phyloP scores from a whole-genome alignment of 2,797 vertebrate species.

The Acanthurus lineatus region DNA sequence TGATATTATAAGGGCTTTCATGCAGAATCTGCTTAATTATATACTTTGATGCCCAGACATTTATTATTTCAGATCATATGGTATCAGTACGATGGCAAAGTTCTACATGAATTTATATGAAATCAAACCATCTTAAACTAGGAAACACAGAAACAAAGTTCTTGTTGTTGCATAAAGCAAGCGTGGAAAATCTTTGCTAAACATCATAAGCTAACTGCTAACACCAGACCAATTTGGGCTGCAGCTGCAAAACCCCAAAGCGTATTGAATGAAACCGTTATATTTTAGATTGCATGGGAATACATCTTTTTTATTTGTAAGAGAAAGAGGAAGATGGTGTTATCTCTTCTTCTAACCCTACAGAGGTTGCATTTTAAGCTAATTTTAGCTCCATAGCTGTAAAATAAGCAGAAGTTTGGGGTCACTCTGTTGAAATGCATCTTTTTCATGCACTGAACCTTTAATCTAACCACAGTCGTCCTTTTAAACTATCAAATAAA shows the following conservation, averaged over 20 bases:
- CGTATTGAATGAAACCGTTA: not conserved
- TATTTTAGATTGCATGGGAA: no score
- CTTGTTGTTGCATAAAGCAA: not conserved
- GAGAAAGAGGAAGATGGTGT: no score
- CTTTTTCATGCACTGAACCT: no score
- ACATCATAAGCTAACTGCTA: not conserved
- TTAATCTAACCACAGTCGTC: no score
- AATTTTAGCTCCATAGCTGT: no score
- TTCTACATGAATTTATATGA: not conserved
- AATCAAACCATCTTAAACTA: not conserved
- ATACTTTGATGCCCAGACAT: not conserved
- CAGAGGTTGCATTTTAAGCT: no score
- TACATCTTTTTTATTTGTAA: no score
- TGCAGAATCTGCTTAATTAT: not conserved
- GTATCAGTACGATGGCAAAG: not conserved
- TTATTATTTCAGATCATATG: not conserved
- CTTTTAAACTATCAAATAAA: not conserved
- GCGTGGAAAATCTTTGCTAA: no score
- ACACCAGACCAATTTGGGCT: not conserved
- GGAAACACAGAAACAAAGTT: not conserved
- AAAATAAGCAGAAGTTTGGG: no score
- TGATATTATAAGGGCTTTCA: constrained; percentile 2
- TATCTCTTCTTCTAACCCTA: no score
- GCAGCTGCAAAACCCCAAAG: not conserved
- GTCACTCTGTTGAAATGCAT: no score